Evolutionary conservation across 2,113 vertebrate species (phyloP).

Genomic region (Pomatostomus ruficeps): DNA sequence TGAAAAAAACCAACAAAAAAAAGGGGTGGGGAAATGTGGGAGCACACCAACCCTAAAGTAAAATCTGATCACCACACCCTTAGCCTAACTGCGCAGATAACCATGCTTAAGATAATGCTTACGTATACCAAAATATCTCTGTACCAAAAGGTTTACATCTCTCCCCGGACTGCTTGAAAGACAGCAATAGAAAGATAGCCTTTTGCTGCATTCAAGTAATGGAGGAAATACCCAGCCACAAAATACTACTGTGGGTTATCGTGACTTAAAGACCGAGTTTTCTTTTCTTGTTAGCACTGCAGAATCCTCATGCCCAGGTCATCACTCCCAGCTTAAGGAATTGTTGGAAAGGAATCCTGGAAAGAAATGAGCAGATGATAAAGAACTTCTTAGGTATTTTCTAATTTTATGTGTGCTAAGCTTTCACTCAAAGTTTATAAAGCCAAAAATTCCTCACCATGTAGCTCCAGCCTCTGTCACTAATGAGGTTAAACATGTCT

Average conservation of each 20-base stretch:
- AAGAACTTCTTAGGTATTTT: neutral
- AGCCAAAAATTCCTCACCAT: neutral
- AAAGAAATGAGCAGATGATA: neutral
- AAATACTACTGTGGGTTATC: neutral
- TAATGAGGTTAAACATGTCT: neutral
- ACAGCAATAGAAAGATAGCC: neutral
- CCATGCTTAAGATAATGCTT: neutral
- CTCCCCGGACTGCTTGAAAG: neutral
- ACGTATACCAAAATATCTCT: neutral
- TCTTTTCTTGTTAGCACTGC: neutral
- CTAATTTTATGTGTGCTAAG: neutral
- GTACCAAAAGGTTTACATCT: neutral
- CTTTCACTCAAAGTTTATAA: neutral
- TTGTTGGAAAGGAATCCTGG: neutral
- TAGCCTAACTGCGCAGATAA: neutral
- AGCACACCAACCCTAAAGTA: neutral
- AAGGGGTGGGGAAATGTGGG: accelerated
- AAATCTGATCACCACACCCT: neutral
- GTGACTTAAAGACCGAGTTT: neutral
- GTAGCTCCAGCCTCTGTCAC: neutral
- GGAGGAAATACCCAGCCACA: neutral
- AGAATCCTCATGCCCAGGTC: neutral
- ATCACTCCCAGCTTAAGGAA: neutral
- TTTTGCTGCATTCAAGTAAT: neutral
- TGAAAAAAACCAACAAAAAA: too few species aligned